A percentile compares a stretch with the other conserved stretches of the same genome.
These are phyloP conservation scores for Staurois parvus DNA, from an alignment of 2,797 vertebrate species.

Conservation along the genomic window DNA sequence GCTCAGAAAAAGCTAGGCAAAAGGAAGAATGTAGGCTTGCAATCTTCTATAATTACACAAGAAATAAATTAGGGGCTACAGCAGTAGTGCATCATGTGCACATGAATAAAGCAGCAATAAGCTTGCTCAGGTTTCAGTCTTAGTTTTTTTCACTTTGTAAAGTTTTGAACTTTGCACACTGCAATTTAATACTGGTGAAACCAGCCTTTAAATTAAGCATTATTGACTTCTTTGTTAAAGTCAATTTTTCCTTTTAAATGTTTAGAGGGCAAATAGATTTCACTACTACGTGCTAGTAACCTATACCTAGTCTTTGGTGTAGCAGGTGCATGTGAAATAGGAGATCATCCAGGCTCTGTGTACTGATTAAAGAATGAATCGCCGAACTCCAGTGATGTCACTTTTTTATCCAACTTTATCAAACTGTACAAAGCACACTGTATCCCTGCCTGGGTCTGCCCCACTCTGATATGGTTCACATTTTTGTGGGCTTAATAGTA, in stretches of 20 bases:
- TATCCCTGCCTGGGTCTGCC: too few relatives aligned
- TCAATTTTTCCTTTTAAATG: constrained; percentile 49
- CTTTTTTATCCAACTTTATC: too few relatives aligned
- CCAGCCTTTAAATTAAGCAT: constrained; percentile 53
- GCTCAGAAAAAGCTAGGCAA: not conserved
- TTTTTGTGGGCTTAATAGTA: too few relatives aligned
- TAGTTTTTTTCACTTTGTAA: constrained; percentile 54
- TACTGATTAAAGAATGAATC: too few relatives aligned
- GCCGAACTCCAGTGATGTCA: too few relatives aligned
- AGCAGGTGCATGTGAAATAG: too few relatives aligned
- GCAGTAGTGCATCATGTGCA: constrained; percentile 2
- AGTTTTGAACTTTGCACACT: constrained; percentile 61
- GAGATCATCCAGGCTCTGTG: too few relatives aligned
- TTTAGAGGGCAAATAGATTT: not conserved
- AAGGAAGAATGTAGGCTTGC: constrained; percentile 1
- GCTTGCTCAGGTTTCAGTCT: constrained; percentile 53
- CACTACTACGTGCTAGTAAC: too few relatives aligned
- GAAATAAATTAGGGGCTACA: constrained; percentile 34
- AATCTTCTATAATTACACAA: constrained; percentile 35
- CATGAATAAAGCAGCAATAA: constrained; percentile 43
- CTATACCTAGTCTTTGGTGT: too few relatives aligned
- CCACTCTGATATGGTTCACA: too few relatives aligned
- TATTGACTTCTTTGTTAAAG: constrained; percentile 58
- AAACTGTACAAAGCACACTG: too few relatives aligned
- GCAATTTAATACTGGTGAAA: constrained; percentile 60